These are phyloP conservation scores for Eidolon dupreanum DNA, from an alignment of 2,797 vertebrate genomes.

Conservation along the genomic window DNA sequence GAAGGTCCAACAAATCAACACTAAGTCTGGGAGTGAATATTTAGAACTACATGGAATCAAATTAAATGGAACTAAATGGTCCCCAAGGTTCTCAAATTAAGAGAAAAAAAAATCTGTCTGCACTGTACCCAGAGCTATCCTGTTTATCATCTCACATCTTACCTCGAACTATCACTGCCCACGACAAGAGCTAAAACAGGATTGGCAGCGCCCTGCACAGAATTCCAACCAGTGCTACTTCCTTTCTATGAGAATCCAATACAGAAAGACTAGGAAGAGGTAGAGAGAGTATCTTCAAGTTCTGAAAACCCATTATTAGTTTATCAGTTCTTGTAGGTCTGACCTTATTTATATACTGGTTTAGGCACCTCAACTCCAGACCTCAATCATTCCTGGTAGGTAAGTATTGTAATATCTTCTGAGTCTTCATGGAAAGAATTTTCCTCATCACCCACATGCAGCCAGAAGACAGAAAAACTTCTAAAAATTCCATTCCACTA, in stretches of 20 bases:
- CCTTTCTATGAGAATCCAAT: not conserved
- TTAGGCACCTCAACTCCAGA: not conserved
- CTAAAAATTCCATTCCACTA: slow-evolving; percentile 60
- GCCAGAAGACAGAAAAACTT: slow-evolving; percentile 30
- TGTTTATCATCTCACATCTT: not conserved
- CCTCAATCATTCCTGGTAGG: not conserved
- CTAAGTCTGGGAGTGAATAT: not conserved
- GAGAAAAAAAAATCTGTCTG: not conserved
- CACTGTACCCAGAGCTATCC: not conserved
- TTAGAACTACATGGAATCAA: not conserved
- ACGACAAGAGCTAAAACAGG: not conserved
- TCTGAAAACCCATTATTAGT: not conserved
- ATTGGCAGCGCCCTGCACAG: not conserved
- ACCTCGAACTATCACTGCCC: not conserved
- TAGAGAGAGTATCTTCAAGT: not conserved
- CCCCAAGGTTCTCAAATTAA: not conserved
- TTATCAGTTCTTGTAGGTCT: not conserved
- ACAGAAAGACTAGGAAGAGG: not conserved
- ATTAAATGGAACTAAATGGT: not conserved
- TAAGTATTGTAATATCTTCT: not conserved
- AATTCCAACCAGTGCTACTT: not conserved
- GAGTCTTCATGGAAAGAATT: not conserved
- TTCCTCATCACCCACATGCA: slow-evolving; percentile 10
- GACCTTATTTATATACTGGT: not conserved
- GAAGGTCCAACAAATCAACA: not conserved